A percentile compares a stretch with the other conserved stretches of the same genome.
These are phyloP conservation scores for Oscheius sp. DNA, from an alignment of 1,140 invertebrate species.

Conservation along the genomic window DNA sequence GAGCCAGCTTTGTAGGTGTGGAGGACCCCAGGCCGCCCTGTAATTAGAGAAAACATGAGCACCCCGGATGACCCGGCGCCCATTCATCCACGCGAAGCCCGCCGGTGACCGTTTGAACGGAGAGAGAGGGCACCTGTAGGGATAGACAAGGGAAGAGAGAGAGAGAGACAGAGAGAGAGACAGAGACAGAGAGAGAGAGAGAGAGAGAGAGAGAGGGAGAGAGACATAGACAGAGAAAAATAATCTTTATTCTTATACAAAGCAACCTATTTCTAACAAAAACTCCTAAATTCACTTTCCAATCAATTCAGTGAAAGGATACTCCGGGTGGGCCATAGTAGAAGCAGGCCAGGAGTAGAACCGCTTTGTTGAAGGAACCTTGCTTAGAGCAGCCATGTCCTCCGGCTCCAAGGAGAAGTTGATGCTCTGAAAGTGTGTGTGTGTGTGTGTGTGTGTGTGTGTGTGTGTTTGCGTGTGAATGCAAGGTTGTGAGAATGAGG, in stretches of 20 bases:
- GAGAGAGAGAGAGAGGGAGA: not conserved
- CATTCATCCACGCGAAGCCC: no score
- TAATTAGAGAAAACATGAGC: conserved; percentile 13
- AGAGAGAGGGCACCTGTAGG: no score
- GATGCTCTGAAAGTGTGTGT: not conserved
- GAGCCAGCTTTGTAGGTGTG: not conserved
- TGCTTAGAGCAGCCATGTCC: not conserved
- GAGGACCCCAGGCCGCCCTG: conserved; percentile 5
- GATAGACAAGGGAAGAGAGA: no score
- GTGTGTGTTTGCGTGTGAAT: no score
- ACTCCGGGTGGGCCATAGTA: not conserved
- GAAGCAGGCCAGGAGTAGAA: not conserved
- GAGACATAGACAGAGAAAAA: not conserved
- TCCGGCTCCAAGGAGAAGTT: not conserved
- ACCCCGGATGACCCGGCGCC: not conserved
- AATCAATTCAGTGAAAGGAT: conserved; percentile 1
- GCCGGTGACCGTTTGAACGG: no score
- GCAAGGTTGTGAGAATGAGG: no score
- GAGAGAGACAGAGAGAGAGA: no score
- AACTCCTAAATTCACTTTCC: no score
- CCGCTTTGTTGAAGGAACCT: not conserved
- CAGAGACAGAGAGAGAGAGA: not conserved
- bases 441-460: no score
- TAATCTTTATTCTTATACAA: not conserved
- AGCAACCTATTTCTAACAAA: not conserved